phyloP scores from a whole-genome alignment of 64 coral and sea anemone genomes.

The Cladopsammia gracilis region DNA sequence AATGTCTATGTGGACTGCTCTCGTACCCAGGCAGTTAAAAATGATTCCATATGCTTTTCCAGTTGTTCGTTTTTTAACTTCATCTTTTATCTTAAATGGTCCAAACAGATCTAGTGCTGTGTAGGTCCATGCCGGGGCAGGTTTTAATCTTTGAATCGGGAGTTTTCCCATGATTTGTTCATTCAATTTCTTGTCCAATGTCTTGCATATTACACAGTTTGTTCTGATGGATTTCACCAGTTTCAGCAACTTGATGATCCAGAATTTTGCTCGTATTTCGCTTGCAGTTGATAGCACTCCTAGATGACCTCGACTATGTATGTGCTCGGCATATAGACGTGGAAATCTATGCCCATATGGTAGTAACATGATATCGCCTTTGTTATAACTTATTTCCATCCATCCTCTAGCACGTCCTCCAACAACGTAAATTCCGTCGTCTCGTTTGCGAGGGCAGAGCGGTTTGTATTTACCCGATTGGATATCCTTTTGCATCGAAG shows the following conservation, averaged over 20 bases:
- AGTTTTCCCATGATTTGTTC: conserved; percentile 26
- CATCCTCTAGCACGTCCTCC: neutral
- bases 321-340: neutral
- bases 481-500: neutral
- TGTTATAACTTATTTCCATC: conserved; percentile 26
- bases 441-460: neutral
- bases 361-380: neutral
- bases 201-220: neutral
- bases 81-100: conserved; percentile 11
- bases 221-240: conserved; percentile 43
- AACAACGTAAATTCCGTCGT: conserved; percentile 35
- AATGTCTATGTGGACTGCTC: conserved; percentile 28
- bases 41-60: conserved; percentile 34
- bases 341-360: conserved; percentile 2
- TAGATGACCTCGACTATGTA: neutral
- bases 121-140: neutral
- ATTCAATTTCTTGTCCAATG: conserved; percentile 1
- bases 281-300: neutral
- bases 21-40: conserved; percentile 39
- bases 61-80: neutral
- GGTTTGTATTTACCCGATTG: conserved; percentile 22
- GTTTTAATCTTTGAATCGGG: neutral
- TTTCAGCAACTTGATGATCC: conserved; percentile 38
- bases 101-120: conserved; percentile 8
- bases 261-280: conserved; percentile 51